Evolutionary conservation across 1,140 invertebrate species (phyloP).

Genomic region (Amphibalanus amphitrite): DNA sequence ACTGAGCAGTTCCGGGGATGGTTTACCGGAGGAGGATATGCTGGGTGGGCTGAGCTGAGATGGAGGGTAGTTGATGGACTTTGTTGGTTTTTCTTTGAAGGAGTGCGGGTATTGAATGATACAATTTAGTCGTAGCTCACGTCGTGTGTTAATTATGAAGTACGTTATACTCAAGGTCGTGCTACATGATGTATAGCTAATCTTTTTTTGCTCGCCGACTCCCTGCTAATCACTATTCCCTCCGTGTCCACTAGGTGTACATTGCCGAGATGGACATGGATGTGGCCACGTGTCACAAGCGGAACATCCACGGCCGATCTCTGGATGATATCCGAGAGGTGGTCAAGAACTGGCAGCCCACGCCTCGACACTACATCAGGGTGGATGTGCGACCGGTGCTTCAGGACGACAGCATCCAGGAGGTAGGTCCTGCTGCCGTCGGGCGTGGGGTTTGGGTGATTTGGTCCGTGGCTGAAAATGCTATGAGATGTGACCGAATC

Average conservation of each 20-base stretch:
- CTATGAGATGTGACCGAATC: too few species aligned
- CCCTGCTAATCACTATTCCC: too few species aligned
- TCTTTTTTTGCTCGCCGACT: too few species aligned
- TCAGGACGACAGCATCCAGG: constrained; percentile 52
- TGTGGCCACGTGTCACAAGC: constrained; percentile 48
- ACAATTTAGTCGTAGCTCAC: background rate
- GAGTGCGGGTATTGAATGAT: background rate
- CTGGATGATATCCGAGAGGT: constrained; percentile 62
- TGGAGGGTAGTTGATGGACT: background rate
- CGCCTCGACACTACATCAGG: constrained; percentile 37
- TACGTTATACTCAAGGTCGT: background rate
- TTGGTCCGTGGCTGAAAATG: too few species aligned
- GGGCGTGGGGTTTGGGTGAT: too few species aligned
- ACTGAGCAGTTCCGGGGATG: too few species aligned
- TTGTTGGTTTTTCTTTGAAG: background rate
- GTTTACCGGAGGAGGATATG: too few species aligned
- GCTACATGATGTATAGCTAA: background rate
- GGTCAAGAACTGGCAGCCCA: constrained; percentile 53
- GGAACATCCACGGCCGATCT: constrained; percentile 66
- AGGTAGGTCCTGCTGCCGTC: constrained; percentile 30
- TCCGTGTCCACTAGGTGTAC: constrained; percentile 44
- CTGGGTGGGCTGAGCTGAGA: too few species aligned
- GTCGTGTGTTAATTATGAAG: background rate
- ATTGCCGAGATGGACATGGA: constrained; percentile 73
- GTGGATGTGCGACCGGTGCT: constrained; percentile 63